Evolutionary conservation across 2,113 vertebrate species (phyloP), one percentile per base, ranked within the genome.

Genomic region (Laterallus jamaicensis): DNA sequence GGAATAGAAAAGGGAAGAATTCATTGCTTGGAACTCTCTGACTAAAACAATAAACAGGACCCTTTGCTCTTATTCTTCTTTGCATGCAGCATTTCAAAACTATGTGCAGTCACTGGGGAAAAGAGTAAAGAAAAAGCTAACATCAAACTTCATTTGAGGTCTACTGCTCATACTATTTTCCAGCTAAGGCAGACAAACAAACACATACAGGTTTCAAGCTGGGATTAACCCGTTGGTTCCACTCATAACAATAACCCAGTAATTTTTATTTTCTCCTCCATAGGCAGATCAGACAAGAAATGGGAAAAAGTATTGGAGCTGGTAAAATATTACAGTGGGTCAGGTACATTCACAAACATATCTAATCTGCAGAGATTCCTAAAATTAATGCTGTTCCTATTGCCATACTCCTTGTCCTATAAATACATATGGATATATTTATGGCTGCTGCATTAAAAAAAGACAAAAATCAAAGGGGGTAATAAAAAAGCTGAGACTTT

Each of bases 1-100:
- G 79, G 63, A 76, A 62, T 32, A 76, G 50, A 83, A 63, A 69
- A 39, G 54, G 50, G 59, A 82, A 75, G 35, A 80, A 83, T 55
- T 74, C 63, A 11, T 70, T 88, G 63, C 64, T 88, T 81, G 40
- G 74, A 88, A 50, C 40, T 44, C 28, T n/a, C 58, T 56, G 32
- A 47, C 37, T 84, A 81, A 85, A 95, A 93, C 69, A 88, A 91
- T 84, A 91, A 95, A 92, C 81, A 92, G 66, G 29, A 54, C 40
- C 40, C 75, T 73, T 80, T 60, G 49, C 68, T 58, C 71, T 64
- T 26, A 5, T 24, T 82, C 28, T 29, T 39, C 69, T 91, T 86
- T 80, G 58, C 71, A 70, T 71, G 42, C 56, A 87, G 59, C 62
- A 82, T 88, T 82, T 82, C 66, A 94, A 90, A 90, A 88, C 50